Evolutionary conservation across 1,140 invertebrate species (phyloP).

Genomic region (Eubasilissa regina): DNA sequence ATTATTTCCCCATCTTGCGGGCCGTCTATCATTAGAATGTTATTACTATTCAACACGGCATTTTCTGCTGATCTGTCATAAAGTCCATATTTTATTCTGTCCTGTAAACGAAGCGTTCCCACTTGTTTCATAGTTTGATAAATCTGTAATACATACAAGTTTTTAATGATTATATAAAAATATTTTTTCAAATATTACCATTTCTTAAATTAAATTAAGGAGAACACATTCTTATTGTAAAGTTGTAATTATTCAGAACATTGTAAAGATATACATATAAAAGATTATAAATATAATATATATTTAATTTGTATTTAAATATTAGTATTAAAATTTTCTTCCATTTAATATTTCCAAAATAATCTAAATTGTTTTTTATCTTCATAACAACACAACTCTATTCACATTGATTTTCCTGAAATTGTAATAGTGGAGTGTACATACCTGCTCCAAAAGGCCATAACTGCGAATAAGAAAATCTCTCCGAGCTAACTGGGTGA

Average conservation of each 20-base stretch:
- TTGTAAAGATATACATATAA: no score
- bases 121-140: constrained; percentile 75
- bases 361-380: no score
- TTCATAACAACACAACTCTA: no score
- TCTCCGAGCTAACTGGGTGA: constrained; percentile 74
- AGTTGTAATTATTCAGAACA: no score
- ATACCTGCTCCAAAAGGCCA: constrained; percentile 72
- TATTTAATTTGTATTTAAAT: no score
- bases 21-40: constrained; percentile 2
- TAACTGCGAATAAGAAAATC: constrained; percentile 77
- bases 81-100: constrained; percentile 73
- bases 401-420: no score
- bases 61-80: constrained; percentile 32
- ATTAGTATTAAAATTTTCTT: no score
- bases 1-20: not conserved
- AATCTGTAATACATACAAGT: constrained; percentile 64
- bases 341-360: no score
- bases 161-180: not conserved
- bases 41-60: not conserved
- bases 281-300: no score
- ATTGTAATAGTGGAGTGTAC: not conserved
- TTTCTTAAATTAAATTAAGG: no score
- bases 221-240: no score
- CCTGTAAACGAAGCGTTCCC: constrained; percentile 71
- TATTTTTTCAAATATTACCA: no score